These are phyloP conservation scores for Vipera latastei DNA, from an alignment of 2,797 vertebrate genomes.

Conservation along the genomic window DNA sequence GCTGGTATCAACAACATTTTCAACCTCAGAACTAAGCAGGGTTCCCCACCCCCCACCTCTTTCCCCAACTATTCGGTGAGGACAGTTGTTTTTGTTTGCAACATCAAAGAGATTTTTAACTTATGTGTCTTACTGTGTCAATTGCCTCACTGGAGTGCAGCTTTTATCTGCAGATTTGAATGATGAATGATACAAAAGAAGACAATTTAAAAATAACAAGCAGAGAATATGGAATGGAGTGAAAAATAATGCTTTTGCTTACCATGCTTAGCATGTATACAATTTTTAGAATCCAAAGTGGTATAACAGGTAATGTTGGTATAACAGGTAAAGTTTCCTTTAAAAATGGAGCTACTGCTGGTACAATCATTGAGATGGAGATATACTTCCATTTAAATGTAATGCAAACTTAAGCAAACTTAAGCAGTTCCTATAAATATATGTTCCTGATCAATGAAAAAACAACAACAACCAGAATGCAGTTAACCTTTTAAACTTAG, in stretches of 20 bases:
- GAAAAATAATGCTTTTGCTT: background rate
- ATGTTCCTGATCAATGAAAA: background rate
- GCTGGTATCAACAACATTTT: background rate
- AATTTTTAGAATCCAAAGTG: background rate
- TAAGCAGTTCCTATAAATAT: background rate
- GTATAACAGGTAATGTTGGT: background rate
- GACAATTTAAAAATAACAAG: background rate
- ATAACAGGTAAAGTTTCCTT: background rate
- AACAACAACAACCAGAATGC: background rate
- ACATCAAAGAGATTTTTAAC: background rate
- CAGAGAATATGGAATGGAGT: background rate
- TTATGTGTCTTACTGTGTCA: background rate
- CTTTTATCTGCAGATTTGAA: background rate
- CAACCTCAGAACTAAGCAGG: background rate
- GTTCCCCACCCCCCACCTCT: fast-evolving
- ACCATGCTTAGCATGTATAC: background rate
- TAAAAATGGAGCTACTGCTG: background rate
- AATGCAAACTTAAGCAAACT: background rate
- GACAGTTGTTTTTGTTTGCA: background rate
- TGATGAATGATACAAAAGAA: background rate
- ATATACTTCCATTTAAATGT: background rate
- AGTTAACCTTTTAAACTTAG: background rate
- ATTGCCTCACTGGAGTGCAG: background rate
- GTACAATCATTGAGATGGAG: background rate
- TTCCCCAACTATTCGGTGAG: background rate